Evolutionary conservation across 1,140 invertebrate genomes (phyloP).

Genomic region (Dreissena polymorpha): DNA sequence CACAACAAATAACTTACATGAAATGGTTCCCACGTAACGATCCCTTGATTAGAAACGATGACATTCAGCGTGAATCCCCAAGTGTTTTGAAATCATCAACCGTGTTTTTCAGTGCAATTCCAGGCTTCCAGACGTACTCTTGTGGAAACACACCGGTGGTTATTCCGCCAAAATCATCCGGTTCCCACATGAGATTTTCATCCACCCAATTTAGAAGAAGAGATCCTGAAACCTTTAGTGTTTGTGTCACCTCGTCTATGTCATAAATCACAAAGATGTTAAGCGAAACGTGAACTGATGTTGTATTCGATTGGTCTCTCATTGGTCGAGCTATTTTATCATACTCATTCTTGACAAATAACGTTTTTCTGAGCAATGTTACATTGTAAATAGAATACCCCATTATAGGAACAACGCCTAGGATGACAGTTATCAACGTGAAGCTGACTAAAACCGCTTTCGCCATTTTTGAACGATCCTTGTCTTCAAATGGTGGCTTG

Average conservation of each 20-base stretch:
- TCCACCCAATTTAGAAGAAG: background rate
- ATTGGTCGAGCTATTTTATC: constrained; percentile 3
- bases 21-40: background rate
- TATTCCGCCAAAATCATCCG: background rate
- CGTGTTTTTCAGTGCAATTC: constrained; percentile 2
- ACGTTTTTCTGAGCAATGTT: background rate
- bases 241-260: background rate
- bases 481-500: no score
- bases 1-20: background rate
- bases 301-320: background rate
- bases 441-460: no score
- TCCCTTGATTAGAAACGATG: background rate
- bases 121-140: constrained; percentile 19
- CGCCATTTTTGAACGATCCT: no score
- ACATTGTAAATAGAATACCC: background rate
- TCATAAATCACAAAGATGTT: background rate
- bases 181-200: background rate
- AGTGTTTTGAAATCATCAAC: background rate
- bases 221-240: background rate
- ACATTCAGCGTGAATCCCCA: background rate
- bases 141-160: constrained; percentile 11
- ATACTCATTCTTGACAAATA: background rate
- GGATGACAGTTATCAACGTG: no score
- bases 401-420: no score
- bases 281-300: background rate